Evolutionary conservation across 2,797 vertebrate genomes (phyloP).

Genomic region (Manis crassicaudata): DNA sequence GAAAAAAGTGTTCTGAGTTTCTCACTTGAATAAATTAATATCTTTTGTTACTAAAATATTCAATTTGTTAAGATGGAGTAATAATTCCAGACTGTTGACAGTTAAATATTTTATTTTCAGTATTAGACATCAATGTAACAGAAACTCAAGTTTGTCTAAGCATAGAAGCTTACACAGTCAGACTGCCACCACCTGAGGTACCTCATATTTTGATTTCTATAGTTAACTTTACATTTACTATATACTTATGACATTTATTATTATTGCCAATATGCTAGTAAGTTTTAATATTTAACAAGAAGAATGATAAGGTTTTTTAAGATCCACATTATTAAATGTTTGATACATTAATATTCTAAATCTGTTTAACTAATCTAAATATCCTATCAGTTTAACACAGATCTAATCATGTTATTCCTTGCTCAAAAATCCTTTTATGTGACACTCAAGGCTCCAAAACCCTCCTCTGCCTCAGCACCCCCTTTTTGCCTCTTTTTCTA

Average conservation of each 20-base stretch:
- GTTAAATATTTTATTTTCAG: slow-evolving; percentile 83
- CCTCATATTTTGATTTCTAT: slow-evolving; percentile 36
- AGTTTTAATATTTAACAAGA: slow-evolving; percentile 48
- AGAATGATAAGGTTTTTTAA: slow-evolving; percentile 34
- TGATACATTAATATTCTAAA: slow-evolving; percentile 4
- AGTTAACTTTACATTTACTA: slow-evolving; percentile 11
- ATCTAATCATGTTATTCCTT: neutral
- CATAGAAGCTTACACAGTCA: slow-evolving; percentile 87
- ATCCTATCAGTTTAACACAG: neutral
- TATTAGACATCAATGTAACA: slow-evolving; percentile 89
- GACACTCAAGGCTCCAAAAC: neutral
- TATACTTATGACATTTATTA: slow-evolving; percentile 38
- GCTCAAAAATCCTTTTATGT: neutral
- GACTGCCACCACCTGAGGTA: slow-evolving; percentile 89
- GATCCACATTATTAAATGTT: slow-evolving; percentile 24
- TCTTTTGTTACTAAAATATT: slow-evolving; percentile 48
- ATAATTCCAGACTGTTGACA: slow-evolving; percentile 20
- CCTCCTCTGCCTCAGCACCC: neutral
- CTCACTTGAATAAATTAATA: neutral
- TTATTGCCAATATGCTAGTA: neutral
- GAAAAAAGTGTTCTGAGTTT: slow-evolving; percentile 29
- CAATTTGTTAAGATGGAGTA: neutral
- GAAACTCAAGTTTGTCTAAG: slow-evolving; percentile 91
- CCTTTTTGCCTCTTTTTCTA: neutral
- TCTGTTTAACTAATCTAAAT: neutral